Evolutionary conservation across 2,888 invertebrate genomes (phyloP), one percentile per base, ranked within the genome.

Genomic region (Antitype chi): DNA sequence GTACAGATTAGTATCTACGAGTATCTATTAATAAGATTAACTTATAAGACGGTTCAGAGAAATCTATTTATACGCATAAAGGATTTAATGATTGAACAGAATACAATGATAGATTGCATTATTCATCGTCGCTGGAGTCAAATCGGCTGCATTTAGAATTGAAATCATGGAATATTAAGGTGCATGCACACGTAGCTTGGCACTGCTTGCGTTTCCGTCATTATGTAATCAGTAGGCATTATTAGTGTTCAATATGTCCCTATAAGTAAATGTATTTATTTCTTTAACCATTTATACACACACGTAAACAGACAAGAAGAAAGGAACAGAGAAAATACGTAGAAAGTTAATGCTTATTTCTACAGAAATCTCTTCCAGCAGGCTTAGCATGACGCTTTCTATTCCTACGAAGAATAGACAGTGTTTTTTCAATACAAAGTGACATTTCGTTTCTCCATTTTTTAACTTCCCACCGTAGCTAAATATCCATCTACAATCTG

Each of bases 1-100:
- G 66, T 55, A 55, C 32, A 89, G 88, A 90, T 87, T 81, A 87
- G 38, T 57, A n/a, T n/a, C n/a, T n/a, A n/a, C n/a, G n/a, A n/a
- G n/a, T 85, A 88, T 88, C 83, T 85, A 75, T 73, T 87, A 89
- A 89, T 86, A 86, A 84, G 85, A 88, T 88, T 86, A 88, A 80
- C 71, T 82, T 85, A 72, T 78, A 76, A 74, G 73, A 64, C 63
- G 70, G 32, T 86, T 87, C 83, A 76, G 52, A 85, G 82, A 83
- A 86, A 76, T 55, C 74, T 86, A 85, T 85, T 76, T 76, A 81
- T 76, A 84, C 67, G 67, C 69, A 74, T 81, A 84, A 82, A 87
- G 80, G 85, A 80, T 80, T 77, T 69, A 81, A 87, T 82, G 76
- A 78, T 78, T 82, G 78, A 84, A 77, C 74, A 82, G 81, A 77